Evolutionary conservation across 2,113 vertebrate species (phyloP).

Genomic region (Cynocephalus volans): DNA sequence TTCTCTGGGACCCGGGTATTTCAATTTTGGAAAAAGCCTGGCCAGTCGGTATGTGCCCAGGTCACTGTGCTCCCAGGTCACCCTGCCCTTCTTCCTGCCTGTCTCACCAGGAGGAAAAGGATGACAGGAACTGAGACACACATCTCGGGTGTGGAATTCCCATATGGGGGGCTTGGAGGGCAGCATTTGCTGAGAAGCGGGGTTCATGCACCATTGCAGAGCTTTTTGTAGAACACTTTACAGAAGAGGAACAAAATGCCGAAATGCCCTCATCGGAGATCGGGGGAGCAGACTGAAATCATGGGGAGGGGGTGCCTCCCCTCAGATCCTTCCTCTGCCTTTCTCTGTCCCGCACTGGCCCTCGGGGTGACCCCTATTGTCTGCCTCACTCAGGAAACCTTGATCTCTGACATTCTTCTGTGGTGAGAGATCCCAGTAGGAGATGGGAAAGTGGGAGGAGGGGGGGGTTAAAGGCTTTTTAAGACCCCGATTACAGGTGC

Average conservation of each 20-base stretch:
- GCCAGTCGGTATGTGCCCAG: neutral
- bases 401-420: neutral
- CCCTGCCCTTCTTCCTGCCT: too few species aligned
- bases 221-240: accelerated
- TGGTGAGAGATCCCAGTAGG: too few species aligned
- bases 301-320: too few species aligned
- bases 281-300: neutral
- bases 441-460: neutral
- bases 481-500: neutral
- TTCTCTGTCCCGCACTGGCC: neutral
- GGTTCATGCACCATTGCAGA: accelerated
- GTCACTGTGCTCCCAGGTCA: neutral
- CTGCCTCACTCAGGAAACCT: neutral
- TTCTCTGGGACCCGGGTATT: neutral
- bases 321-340: neutral
- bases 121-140: neutral
- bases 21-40: neutral
- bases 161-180: accelerated
- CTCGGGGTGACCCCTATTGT: accelerated
- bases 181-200: accelerated
- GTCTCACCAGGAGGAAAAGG: neutral
- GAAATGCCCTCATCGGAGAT: accelerated
- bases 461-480: neutral
- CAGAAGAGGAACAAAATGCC: accelerated
- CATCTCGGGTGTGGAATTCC: neutral